Evolutionary conservation across 35 echinoderm and acorn worm genomes (phyloP).

Genomic region (Ophiothrix spiculata): DNA sequence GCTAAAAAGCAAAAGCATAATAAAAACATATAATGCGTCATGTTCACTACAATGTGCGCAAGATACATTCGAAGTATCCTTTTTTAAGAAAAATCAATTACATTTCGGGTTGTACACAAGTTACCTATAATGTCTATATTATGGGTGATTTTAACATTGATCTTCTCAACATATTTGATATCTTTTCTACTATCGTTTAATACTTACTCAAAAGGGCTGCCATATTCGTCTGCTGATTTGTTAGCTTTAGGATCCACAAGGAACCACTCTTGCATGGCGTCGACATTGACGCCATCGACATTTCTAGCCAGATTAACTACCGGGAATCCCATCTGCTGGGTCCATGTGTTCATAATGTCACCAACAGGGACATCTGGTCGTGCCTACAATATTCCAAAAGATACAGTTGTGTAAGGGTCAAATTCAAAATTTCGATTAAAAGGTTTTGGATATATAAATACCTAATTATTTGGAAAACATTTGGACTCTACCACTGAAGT

Average conservation of each 20-base stretch:
- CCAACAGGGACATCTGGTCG: constrained; percentile 42
- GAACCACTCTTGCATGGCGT: constrained; percentile 69
- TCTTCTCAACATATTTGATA: neutral
- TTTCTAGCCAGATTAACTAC: constrained; percentile 61
- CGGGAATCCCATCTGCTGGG: constrained; percentile 94
- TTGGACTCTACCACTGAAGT: too few relatives aligned
- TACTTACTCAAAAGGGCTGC: constrained; percentile 72
- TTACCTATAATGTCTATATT: too few relatives aligned
- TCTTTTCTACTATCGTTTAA: neutral
- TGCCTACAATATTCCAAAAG: too few relatives aligned
- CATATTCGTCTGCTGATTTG: constrained; percentile 66
- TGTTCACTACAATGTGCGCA: neutral
- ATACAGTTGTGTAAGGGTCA: too few relatives aligned
- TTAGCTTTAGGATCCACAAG: constrained; percentile 86
- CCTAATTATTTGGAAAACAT: too few relatives aligned
- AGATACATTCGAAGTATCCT: neutral
- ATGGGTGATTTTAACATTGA: too few relatives aligned
- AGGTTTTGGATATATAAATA: too few relatives aligned
- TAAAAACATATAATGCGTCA: neutral
- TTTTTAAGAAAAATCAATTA: neutral
- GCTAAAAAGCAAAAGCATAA: constrained; percentile 8
- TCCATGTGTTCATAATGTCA: constrained; percentile 93
- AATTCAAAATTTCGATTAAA: too few relatives aligned
- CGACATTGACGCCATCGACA: neutral
- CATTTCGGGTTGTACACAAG: too few relatives aligned